phyloP scores from a whole-genome alignment of 2,113 vertebrate species.

The Pseudorasbora parva region DNA sequence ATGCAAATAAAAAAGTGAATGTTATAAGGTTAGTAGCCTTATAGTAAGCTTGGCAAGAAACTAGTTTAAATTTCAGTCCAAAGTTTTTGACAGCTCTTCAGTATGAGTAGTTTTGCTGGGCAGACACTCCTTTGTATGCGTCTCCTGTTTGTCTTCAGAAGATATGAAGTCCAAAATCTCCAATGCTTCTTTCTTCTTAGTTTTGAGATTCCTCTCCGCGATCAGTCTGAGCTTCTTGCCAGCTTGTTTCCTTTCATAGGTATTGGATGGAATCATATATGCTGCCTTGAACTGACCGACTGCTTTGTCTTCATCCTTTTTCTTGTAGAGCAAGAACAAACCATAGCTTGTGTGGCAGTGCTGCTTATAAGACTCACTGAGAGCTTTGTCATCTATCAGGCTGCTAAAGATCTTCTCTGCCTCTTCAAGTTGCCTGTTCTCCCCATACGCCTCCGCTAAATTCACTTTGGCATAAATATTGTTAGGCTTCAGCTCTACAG shows the following conservation, averaged over 20 bases:
- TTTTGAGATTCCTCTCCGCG: conserved; percentile 19
- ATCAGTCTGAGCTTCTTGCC: conserved; percentile 48
- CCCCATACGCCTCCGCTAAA: conserved; percentile 51
- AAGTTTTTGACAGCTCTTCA: conserved; percentile 29
- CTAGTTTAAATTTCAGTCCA: conserved; percentile 30
- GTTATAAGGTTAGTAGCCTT: not conserved
- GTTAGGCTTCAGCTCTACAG: conserved; percentile 46
- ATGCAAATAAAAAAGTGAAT: not conserved
- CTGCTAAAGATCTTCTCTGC: conserved; percentile 57
- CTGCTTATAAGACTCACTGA: conserved; percentile 47
- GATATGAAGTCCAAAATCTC: conserved; percentile 55
- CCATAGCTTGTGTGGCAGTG: conserved; percentile 40
- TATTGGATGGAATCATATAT: conserved; percentile 41
- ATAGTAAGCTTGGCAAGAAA: not conserved
- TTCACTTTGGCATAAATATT: conserved; percentile 47
- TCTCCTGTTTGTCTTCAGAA: conserved; percentile 30
- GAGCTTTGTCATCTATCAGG: conserved; percentile 3
- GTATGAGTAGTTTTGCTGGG: not conserved
- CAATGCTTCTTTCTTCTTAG: conserved; percentile 17
- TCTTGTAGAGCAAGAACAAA: conserved; percentile 50
- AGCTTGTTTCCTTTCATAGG: conserved; percentile 37
- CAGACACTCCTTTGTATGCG: not conserved
- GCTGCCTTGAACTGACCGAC: conserved; percentile 51
- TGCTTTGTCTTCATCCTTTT: conserved; percentile 34
- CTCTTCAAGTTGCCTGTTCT: conserved; percentile 28